Conservation (phyloP, 2,113 vertebrate genomes). For the Dipodomys ordii region DNA sequence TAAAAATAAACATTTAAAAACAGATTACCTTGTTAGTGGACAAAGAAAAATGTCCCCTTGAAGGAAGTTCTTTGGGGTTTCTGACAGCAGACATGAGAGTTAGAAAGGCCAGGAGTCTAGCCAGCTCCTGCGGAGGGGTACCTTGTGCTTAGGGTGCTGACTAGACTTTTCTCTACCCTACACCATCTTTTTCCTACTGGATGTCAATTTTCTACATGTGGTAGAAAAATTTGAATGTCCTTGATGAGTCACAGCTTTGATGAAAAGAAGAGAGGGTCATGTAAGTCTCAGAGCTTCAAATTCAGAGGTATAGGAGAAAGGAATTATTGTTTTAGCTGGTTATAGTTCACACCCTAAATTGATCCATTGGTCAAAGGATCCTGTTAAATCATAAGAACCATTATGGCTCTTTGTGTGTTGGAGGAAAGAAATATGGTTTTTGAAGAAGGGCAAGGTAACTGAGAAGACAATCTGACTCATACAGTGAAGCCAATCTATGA, state of each 20-base stretch:
- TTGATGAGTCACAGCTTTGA: background rate
- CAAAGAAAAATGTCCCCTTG: background rate
- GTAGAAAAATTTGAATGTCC: background rate
- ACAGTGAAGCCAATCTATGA: background rate
- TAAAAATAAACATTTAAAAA: too few species aligned
- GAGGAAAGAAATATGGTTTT: background rate
- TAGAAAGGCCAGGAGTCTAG: background rate
- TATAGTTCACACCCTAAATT: background rate
- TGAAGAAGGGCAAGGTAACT: background rate
- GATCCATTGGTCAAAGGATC: background rate
- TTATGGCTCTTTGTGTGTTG: background rate
- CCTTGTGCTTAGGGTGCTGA: background rate
- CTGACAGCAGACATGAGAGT: background rate
- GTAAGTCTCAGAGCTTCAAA: background rate
- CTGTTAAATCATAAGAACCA: background rate
- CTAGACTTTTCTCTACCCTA: background rate
- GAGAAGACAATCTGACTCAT: background rate
- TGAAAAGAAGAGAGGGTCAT: background rate
- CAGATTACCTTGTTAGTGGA: background rate
- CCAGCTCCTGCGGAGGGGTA: background rate
- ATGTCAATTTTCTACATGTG: background rate
- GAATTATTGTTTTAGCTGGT: background rate
- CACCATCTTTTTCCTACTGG: background rate
- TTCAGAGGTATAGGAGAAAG: background rate
- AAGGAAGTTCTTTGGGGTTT: background rate